Base-by-base conservation (phyloP, 2,888 invertebrate species). In the Eucera pruinosa region DNA sequence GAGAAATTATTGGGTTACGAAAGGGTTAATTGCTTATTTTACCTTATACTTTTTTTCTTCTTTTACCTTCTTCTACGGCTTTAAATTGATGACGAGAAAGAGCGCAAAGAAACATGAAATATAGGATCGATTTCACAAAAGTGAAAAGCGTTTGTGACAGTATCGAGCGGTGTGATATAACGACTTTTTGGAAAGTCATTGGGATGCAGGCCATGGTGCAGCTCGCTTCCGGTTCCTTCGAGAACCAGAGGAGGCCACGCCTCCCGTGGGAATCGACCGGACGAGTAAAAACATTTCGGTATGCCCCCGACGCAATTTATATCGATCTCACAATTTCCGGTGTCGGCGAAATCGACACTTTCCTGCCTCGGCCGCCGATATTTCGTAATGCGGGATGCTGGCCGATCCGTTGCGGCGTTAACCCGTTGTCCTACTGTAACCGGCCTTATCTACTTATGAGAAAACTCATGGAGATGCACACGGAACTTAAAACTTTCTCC, bases 301-400 rank as follows among this genome's bases (percentile, higher is more conserved):
- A 78, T 84, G 77, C 68, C 78, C 64, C 45, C 60, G 50, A 2
- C n/a, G 82, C 80, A 84, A 85, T 87, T 88, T 86, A 80, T 87
- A 89, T 89, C 86, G 86, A 85, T 85, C 88, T 81, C 85, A 86
- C 84, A 89, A 88, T 89, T 88, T 90, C 89, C 90, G 89, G 88
- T 81, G 70, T 68, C 68, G 57, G 79, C 81, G 81, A 87, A 88
- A 87, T 87, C 85, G 79, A 70, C 74, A 83, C 84, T 89, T 87
- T 88, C 85, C 86, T 85, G 85, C 62, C 41, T 20, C 45, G 52
- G 36, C 69, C 57, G 25, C n/a, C 43, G 65, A 30, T 57, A 70
- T 84, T 78, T 80, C 79, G 73, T 64, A 85, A 83, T 13, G 27
- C 64, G 66, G 74, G 85, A 85, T 83, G 80, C 85, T 75, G 78